Percentiles rank a stretch among this genome's conserved stretches.
These are phyloP conservation scores for Neosalanx taihuensis DNA, from an alignment of 2,797 vertebrate genomes.

Conservation along the genomic window DNA sequence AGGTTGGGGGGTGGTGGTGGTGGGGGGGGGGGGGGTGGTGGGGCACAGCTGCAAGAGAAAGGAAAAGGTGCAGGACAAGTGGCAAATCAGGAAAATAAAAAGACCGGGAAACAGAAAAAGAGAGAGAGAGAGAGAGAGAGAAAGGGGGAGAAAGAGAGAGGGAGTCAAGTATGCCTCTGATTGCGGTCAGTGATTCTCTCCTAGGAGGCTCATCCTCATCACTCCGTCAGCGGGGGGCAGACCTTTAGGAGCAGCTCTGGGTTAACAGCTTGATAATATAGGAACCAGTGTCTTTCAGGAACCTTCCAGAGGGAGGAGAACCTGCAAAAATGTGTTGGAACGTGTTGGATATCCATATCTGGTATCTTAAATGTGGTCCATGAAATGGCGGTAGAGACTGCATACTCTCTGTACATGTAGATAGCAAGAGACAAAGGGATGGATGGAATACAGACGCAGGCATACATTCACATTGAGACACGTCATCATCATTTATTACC, in stretches of 20 bases:
- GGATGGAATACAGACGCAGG: neutral
- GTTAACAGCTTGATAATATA: too few species aligned
- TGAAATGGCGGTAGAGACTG: too few species aligned
- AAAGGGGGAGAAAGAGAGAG: slow-evolving; percentile 17
- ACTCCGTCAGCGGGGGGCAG: slow-evolving; percentile 42
- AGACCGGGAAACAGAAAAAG: neutral
- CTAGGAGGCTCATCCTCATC: slow-evolving; percentile 71
- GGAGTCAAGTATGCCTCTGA: slow-evolving; percentile 62
- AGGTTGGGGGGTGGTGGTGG: neutral
- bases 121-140: neutral
- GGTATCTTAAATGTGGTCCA: too few species aligned
- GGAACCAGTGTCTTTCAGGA: too few species aligned
- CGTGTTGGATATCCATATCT: too few species aligned
- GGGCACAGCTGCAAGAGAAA: neutral
- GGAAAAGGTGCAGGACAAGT: neutral
- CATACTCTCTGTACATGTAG: too few species aligned
- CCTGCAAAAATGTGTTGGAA: too few species aligned
- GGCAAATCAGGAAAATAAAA: neutral
- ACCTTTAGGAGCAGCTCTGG: too few species aligned
- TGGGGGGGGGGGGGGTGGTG: neutral
- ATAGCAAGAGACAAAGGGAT: too few species aligned
- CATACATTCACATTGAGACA: neutral
- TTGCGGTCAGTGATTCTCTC: slow-evolving; percentile 71
- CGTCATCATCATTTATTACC: neutral
- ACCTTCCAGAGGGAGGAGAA: too few species aligned